Conservation (phyloP, 2,797 vertebrate species). For the Melanotaenia parkinsoni region DNA sequence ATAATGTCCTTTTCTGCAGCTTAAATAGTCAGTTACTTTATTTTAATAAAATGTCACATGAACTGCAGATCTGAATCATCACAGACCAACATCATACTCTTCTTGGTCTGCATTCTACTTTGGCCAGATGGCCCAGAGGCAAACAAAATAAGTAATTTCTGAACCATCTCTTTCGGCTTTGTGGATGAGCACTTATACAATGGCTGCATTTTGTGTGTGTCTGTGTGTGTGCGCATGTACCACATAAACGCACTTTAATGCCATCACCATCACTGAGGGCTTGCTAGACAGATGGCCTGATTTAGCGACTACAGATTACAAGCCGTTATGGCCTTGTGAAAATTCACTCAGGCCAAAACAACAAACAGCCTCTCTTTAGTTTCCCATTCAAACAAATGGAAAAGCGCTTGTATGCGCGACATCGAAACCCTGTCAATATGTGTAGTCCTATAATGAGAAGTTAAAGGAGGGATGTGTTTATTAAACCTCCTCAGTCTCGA, state of each 20-base stretch:
- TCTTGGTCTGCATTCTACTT: conserved; percentile 12
- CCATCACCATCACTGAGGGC: conserved; percentile 65
- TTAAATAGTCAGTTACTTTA: conserved; percentile 16
- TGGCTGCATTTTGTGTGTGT: conserved; percentile 16
- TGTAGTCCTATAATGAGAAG: conserved; percentile 52
- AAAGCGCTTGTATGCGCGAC: conserved; percentile 38
- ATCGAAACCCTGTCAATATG: conserved; percentile 59
- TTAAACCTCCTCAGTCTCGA: conserved; percentile 44
- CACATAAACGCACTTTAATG: conserved; percentile 67
- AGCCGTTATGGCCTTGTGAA: conserved; percentile 71
- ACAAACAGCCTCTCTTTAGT: conserved; percentile 64
- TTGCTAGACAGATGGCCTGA: conserved; percentile 76
- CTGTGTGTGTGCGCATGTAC: conserved; percentile 44
- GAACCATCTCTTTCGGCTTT: conserved; percentile 47
- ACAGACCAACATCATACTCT: background rate
- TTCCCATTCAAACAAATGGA: conserved; percentile 61
- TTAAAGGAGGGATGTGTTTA: conserved; percentile 49
- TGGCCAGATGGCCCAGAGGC: conserved; percentile 55
- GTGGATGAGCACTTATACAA: conserved; percentile 47
- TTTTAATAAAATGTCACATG: conserved; percentile 12
- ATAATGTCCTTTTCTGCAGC: conserved; percentile 15
- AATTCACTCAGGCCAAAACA: conserved; percentile 65
- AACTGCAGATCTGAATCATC: conserved; percentile 9
- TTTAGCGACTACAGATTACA: conserved; percentile 76
- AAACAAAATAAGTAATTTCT: conserved; percentile 43